Conservation (phyloP, 2,888 invertebrate genomes). For the Acrobasis suavella region DNA sequence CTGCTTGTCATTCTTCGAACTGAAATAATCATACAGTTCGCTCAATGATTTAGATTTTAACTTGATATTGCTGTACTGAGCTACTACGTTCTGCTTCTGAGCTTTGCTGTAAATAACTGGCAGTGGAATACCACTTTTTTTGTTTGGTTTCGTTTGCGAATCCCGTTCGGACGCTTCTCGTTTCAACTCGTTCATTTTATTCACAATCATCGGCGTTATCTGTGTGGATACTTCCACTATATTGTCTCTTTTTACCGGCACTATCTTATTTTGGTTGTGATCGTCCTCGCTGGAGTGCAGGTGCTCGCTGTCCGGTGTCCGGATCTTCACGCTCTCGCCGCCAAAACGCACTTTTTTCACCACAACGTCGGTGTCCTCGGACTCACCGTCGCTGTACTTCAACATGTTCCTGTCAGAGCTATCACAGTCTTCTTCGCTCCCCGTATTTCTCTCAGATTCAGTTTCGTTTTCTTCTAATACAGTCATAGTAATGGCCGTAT, state of each 20-base stretch:
- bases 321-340: slow-evolving; percentile 92
- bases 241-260: slow-evolving; percentile 41
- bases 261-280: slow-evolving; percentile 46
- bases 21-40: slow-evolving; percentile 76
- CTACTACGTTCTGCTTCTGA: slow-evolving; percentile 42
- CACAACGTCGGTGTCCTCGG: slow-evolving; percentile 80
- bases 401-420: slow-evolving; percentile 77
- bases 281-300: slow-evolving; percentile 83
- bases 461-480: slow-evolving; percentile 87
- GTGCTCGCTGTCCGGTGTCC: slow-evolving; percentile 92
- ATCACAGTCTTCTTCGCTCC: slow-evolving; percentile 73
- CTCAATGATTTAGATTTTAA: slow-evolving; percentile 75
- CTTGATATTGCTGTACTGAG: slow-evolving; percentile 60
- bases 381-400: slow-evolving; percentile 84
- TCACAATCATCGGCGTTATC: slow-evolving; percentile 50
- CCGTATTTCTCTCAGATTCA: slow-evolving; percentile 69
- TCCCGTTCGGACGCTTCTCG: slow-evolving; percentile 56
- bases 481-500: slow-evolving; percentile 92
- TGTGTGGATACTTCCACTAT: slow-evolving; percentile 48
- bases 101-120: slow-evolving; percentile 64
- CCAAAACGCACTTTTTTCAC: slow-evolving; percentile 91
- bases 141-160: slow-evolving; percentile 42
- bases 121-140: slow-evolving; percentile 71
- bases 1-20: slow-evolving; percentile 58
- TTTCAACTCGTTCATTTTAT: slow-evolving; percentile 63